Evolutionary conservation across 2,888 invertebrate species (phyloP), one percentile per base, ranked within the genome.

Genomic region (Chaitophorus viminalis): DNA sequence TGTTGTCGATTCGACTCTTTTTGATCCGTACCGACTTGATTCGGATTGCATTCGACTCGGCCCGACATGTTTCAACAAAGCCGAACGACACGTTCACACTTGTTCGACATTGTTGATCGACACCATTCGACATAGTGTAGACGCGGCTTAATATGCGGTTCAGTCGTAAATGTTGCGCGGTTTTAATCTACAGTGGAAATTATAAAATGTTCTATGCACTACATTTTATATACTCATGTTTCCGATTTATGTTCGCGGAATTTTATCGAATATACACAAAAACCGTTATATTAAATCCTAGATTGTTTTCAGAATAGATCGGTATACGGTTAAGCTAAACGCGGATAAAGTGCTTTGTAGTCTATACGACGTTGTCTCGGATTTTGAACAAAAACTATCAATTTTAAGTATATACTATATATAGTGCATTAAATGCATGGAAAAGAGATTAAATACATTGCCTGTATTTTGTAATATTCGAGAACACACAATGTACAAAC

Each of bases 1-100:
- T 78, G 39, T 77, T 85, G 78, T 88, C 76, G 86, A 75, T 81
- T 89, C 82, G 86, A 75, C 70, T 86, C 25, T 68, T 82, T 89
- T 86, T 86, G 86, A 82, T 82, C 86, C 77, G 75, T 72, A 79
- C 86, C 75, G 81, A 85, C 82, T 77, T 6, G 46, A 46, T 46
- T 46, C 46, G 46, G 46, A 72, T 88, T 84, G 70, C 78, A 79
- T 88, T 83, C 84, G 79, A 70, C 70, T 84, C 83, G 88, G 21
- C 78, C 18, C 52, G 52, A 76, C 76, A 52, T 76, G 76, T 3
- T 76, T 76, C 87, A 68, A 82, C 76, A n/a, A n/a, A n/a, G n/a
- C n/a, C n/a, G n/a, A n/a, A n/a, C n/a, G n/a, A n/a, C n/a, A n/a
- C n/a, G n/a, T n/a, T n/a, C n/a, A n/a, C n/a, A n/a, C n/a, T n/a